Evolutionary conservation across 1,140 invertebrate genomes (phyloP).

Genomic region (Acromyrmex charruanus): DNA sequence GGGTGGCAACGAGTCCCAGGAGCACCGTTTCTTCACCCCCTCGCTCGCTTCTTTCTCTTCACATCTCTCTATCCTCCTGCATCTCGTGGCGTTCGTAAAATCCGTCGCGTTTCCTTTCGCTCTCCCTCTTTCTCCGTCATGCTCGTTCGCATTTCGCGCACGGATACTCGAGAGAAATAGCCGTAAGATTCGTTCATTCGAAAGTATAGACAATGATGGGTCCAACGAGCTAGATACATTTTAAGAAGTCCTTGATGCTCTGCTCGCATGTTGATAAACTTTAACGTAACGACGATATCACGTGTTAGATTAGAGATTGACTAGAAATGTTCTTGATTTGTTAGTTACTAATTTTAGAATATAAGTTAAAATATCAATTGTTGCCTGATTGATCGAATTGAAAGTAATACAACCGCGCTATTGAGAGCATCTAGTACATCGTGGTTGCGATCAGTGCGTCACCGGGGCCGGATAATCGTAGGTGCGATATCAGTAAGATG

Average conservation of each 20-base stretch:
- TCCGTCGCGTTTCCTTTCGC: constrained; percentile 58
- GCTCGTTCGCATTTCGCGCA: constrained; percentile 39
- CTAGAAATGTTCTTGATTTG: background rate
- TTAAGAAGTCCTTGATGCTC: background rate
- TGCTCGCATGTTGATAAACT: background rate
- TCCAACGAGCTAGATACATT: constrained; percentile 4
- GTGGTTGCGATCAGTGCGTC: constrained; percentile 41
- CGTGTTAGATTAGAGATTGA: background rate
- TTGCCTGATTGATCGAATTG: background rate
- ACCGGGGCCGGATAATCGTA: constrained; percentile 56
- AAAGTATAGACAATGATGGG: constrained; percentile 26
- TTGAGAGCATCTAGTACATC: constrained; percentile 52
- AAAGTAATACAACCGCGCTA: constrained; percentile 48
- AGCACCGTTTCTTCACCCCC: constrained; percentile 81
- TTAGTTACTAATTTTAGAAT: background rate
- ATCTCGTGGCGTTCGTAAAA: background rate
- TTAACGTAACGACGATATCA: background rate
- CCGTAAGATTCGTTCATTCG: constrained; percentile 15
- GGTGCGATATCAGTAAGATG: constrained; percentile 72
- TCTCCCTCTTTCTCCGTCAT: background rate
- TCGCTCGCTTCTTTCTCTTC: constrained; percentile 59
- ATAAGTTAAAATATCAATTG: background rate
- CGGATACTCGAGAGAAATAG: constrained; percentile 60
- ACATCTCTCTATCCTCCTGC: constrained; percentile 62
- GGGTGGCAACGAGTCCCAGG: constrained; percentile 86